Base-by-base conservation (phyloP, 1,140 invertebrate species). In the Polyergus mexicanus region DNA sequence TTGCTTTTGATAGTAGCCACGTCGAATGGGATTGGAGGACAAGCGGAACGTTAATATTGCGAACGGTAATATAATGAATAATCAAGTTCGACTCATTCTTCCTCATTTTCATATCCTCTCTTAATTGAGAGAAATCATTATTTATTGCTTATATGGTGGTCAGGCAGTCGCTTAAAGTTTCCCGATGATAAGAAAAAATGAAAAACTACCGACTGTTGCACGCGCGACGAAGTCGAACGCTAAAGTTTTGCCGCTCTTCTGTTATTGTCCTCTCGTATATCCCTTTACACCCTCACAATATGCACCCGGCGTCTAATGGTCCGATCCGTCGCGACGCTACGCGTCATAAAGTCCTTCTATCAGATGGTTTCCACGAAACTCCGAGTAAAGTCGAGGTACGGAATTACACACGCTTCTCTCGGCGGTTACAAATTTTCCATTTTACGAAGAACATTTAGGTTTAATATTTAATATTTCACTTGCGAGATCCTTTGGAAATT, bases 311-410 rank as follows among this genome's bases (percentile, higher is more conserved):
- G 66, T 72, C 84, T 76, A 86, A 89, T 88, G 88, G 75, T 38
- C 68, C 89, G 90, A 81, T 88, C 88, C 92, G 92, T 92, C 92
- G 91, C 91, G 93, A 93, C 93, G 91, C 86, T 84, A 92, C 89
- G 90, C 89, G 77, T 76, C 88, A 92, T 92, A 93, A 93, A 93
- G 85, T 88, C 65, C 84, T 85, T 28, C 86, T 91, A 91, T 90
- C 91, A 76, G 88, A 87, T 65, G 76, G 74, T 77, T 91, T 91
- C 91, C 85, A 66, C 89, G 89, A 81, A 91, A 87, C 77, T 87
- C 68, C 0, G 51, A 60, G 62, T 47, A 35, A 68, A 84, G 72
- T 86, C 65, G 62, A 89, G 68, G 56, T 84, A 44, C 72, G 68
- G 58, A 80, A 68, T 88, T 78, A 54, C 66, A 65, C 38, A 5